These are phyloP conservation scores for Mellilla xanthometata DNA, from an alignment of 2,888 invertebrate genomes.

Conservation along the genomic window DNA sequence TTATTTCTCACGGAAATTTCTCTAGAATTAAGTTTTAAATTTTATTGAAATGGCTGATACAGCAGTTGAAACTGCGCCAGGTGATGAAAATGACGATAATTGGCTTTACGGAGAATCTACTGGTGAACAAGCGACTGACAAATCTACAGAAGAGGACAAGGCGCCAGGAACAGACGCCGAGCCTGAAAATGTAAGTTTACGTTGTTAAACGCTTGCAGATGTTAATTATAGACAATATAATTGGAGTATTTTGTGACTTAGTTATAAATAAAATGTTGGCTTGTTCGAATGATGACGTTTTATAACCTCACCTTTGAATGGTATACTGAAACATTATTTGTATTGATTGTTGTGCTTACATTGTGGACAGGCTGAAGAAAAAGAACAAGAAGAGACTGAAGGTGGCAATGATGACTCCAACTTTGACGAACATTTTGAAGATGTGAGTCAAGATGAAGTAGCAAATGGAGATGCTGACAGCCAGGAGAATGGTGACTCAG, in stretches of 20 bases:
- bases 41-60: constrained; percentile 63
- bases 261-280: too few species aligned
- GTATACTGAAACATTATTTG: background rate
- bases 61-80: constrained; percentile 59
- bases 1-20: background rate
- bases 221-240: too few species aligned
- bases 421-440: constrained; percentile 76
- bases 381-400: constrained; percentile 73
- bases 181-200: constrained; percentile 9
- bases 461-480: constrained; percentile 72
- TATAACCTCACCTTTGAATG: constrained; percentile 12
- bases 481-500: constrained; percentile 82
- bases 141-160: constrained; percentile 44
- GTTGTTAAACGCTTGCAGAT: too few species aligned
- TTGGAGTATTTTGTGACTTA: too few species aligned
- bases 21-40: constrained; percentile 14
- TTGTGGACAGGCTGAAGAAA: constrained; percentile 53
- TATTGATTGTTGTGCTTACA: background rate
- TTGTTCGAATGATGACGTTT: constrained; percentile 16
- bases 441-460: constrained; percentile 62
- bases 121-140: constrained; percentile 59
- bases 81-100: constrained; percentile 90
- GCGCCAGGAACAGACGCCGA: constrained; percentile 23
- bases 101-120: constrained; percentile 94
- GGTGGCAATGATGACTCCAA: constrained; percentile 76